These are phyloP conservation scores for Drosophila paracracens DNA, from an alignment of 2,888 invertebrate genomes.

Conservation along the genomic window DNA sequence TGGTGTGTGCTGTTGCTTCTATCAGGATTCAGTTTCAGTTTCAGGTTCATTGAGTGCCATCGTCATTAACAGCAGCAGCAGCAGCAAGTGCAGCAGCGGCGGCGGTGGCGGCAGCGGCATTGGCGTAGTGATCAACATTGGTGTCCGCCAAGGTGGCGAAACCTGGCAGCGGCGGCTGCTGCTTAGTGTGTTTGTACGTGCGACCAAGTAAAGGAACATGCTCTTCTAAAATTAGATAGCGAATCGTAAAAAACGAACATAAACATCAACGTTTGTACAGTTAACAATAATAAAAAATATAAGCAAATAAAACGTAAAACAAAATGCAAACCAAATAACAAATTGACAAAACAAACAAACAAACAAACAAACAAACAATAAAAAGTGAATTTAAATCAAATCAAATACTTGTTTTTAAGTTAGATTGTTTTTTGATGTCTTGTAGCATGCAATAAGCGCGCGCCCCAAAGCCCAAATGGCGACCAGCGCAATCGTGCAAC, in stretches of 20 bases:
- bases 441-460: constrained; percentile 43
- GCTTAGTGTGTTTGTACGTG: constrained; percentile 79
- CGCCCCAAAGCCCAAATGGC: constrained; percentile 14
- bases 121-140: constrained; percentile 43
- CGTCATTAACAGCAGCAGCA: constrained; percentile 30
- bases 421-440: not conserved
- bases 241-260: constrained; percentile 64
- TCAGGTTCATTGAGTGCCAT: constrained; percentile 28
- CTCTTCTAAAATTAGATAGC: constrained; percentile 85
- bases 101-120: constrained; percentile 25
- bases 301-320: constrained; percentile 17
- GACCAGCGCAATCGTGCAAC: constrained; percentile 40
- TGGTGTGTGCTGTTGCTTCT: not conserved
- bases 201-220: constrained; percentile 86
- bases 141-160: constrained; percentile 44
- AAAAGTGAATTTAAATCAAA: not conserved
- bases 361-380: constrained; percentile 4
- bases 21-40: constrained; percentile 25
- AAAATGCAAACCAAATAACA: constrained; percentile 7
- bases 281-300: constrained; percentile 12
- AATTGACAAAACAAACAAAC: constrained; percentile 15
- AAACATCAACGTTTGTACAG: constrained; percentile 52
- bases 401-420: constrained; percentile 4
- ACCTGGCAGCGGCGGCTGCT: constrained; percentile 31
- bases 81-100: constrained; percentile 11